Conservation (phyloP, 2,888 invertebrate species). For the Tillus elongatus region DNA sequence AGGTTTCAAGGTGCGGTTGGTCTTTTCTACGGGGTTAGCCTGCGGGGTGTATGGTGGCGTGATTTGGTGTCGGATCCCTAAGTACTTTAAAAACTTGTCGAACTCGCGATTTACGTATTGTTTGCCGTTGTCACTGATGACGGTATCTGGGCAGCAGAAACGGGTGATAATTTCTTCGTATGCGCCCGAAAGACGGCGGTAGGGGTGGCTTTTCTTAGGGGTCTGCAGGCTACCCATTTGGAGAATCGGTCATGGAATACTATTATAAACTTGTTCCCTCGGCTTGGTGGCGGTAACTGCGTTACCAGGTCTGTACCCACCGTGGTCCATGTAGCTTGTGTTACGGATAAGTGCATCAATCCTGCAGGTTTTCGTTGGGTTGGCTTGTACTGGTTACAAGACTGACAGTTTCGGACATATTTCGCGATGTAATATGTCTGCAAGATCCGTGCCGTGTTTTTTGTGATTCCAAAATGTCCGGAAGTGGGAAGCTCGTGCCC, state of each 20-base stretch:
- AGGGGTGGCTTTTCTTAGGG: slow-evolving; percentile 14
- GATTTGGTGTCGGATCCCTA: slow-evolving; percentile 17
- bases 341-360: slow-evolving; percentile 13
- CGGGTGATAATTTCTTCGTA: no score
- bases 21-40: slow-evolving; percentile 31
- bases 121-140: no score
- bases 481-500: slow-evolving; percentile 20
- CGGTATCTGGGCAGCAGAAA: no score
- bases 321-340: slow-evolving; percentile 23
- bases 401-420: slow-evolving; percentile 22
- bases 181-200: no score
- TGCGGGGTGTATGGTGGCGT: slow-evolving; percentile 29
- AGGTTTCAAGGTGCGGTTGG: slow-evolving; percentile 26
- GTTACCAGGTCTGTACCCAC: slow-evolving; percentile 28
- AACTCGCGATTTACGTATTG: slow-evolving; percentile 18
- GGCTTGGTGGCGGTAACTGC: slow-evolving; percentile 25
- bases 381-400: slow-evolving; percentile 23
- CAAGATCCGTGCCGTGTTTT: slow-evolving; percentile 21
- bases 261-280: slow-evolving; percentile 21
- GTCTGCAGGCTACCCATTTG: slow-evolving; percentile 21
- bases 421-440: slow-evolving; percentile 21
- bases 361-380: slow-evolving; percentile 14
- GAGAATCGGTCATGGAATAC: slow-evolving; percentile 20
- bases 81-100: slow-evolving; percentile 13
- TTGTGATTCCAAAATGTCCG: slow-evolving; percentile 25